Base-by-base conservation (phyloP, 2,113 vertebrate species). In the Pyxicephalus adspersus region DNA sequence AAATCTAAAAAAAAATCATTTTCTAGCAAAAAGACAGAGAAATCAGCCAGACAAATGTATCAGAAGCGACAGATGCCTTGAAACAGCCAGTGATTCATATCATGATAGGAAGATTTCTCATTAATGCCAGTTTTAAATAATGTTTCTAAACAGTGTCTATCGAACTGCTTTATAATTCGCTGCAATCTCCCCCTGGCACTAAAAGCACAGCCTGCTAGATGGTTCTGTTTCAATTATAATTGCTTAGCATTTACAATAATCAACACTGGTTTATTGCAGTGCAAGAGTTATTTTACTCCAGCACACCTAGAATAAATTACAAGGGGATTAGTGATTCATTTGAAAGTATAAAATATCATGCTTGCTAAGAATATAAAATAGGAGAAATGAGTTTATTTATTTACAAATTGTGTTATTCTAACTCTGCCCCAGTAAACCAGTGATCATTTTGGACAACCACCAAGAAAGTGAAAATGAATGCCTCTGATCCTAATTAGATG, bases 1-100 rank as follows among this genome's bases (percentile, higher is more conserved):
- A 51, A 31, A 51, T 20, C 1, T 9, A 51, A 77, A 64, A 79
- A 60, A 25, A 51, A 28, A 78, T 79, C 7, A 79, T 38, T 79
- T 58, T 61, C 26, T 17, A 79, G 77, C 77, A 60, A 60, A 68
- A 45, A 45, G 80, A 84, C 73, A 80, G 80, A 84, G 84, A 83
- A 86, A 85, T 82, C 82, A 87, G 50, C 57, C 78, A 73, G 61
- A 38, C 25, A 81, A 80, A 81, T 34, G 45, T 64, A 74, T 81
- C 31, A 81, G 34, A 55, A 65, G 26, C 55, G 68, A 64, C 79
- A 74, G 68, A 74, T 64, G 61, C 70, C 61, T 65, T 71, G 29
- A 54, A 81, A 81, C 52, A 52, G 64, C 65, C 61, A 73, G 70
- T 52, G 18, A 65, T 45, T 81, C 79, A 74, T 8, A 23, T 74